Conservation (phyloP, 2,888 invertebrate genomes). For the Galerucella pusilla region DNA sequence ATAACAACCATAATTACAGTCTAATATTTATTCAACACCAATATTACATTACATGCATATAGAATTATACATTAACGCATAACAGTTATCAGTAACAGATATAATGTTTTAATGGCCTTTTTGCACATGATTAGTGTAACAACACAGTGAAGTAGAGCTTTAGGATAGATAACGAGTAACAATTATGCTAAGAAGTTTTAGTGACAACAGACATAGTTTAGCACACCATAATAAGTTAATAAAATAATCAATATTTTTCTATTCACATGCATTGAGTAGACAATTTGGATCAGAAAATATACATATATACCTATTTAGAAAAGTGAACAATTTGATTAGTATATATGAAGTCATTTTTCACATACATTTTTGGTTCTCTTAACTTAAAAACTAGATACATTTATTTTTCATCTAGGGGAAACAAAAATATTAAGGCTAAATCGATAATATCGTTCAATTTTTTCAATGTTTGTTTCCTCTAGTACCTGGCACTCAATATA, state of each 20-base stretch:
- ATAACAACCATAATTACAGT: neutral
- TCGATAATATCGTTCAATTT: neutral
- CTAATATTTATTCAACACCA: slow-evolving; percentile 38
- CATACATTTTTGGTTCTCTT: neutral
- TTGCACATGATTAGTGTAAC: neutral
- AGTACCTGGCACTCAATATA: neutral
- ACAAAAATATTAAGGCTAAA: neutral
- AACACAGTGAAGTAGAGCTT: slow-evolving; percentile 2
- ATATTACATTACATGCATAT: slow-evolving; percentile 39
- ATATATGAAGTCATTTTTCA: slow-evolving; percentile 18
- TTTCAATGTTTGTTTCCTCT: neutral
- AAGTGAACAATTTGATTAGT: slow-evolving; percentile 28
- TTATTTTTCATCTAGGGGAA: neutral
- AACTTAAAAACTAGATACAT: neutral
- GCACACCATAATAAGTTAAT: slow-evolving; percentile 10
- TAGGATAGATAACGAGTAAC: neutral
- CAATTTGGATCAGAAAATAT: slow-evolving; percentile 37
- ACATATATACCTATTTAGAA: slow-evolving; percentile 23
- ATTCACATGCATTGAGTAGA: slow-evolving; percentile 24
- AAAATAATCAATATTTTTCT: slow-evolving; percentile 14
- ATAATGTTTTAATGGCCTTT: neutral
- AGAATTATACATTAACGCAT: slow-evolving; percentile 22
- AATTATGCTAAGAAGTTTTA: slow-evolving; percentile 5
- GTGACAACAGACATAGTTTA: slow-evolving; percentile 13
- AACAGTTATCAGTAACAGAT: slow-evolving; percentile 9